Base-by-base conservation (phyloP, 2,888 invertebrate species). In the Dasypolia templi region DNA sequence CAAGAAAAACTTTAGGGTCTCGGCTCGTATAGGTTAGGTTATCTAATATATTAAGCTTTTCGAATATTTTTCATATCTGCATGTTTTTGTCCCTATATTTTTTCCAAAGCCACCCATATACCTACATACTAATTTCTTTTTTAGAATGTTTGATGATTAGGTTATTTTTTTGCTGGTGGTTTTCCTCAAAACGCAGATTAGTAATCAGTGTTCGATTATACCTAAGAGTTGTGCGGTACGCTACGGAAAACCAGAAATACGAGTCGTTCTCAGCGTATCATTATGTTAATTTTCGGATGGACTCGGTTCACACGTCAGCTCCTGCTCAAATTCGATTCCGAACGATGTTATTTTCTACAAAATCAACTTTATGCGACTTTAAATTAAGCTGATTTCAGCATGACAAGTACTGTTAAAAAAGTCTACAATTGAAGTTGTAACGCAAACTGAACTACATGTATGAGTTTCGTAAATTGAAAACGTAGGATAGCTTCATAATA, bases 191-290 rank as follows among this genome's bases (percentile, higher is more conserved):
- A 7, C 1, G 5, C 17, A 39, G 19, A 2, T 55, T n/a, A 3
- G 3, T 64, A 39, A 1, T 19, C 14, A n/a, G 35, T 55, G 29
- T 26, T 67, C n/a, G 55, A 66, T 67, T 65, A 75, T 63, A 55
- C 49, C 70, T 49, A 63, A 66, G 39, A 35, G 17, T 26, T 58
- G 29, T 35, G 32, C 35, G 26, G 22, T 56, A 26, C 5, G 29
- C 22, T 58, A 32, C 19, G 17, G 11, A n/a, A 66, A 79, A 79
- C 76, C 71, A 71, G 79, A 42, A 75, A 79, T 59, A 71, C 79
- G 26, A 71, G 79, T 79, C 29, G 58, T 26, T 58, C 63, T 73
- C 22, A 64, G 26, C 22, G 29, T 19, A 29, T 66, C 14, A 12
- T 61, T 53, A 53, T 35, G 29, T 49, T 46, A 63, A 58, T 58